A percentile compares a stretch with the other conserved stretches of the same genome.
phyloP scores from a whole-genome alignment of 53 echinoderm and acorn worm species.

The Astropecten irregularis region DNA sequence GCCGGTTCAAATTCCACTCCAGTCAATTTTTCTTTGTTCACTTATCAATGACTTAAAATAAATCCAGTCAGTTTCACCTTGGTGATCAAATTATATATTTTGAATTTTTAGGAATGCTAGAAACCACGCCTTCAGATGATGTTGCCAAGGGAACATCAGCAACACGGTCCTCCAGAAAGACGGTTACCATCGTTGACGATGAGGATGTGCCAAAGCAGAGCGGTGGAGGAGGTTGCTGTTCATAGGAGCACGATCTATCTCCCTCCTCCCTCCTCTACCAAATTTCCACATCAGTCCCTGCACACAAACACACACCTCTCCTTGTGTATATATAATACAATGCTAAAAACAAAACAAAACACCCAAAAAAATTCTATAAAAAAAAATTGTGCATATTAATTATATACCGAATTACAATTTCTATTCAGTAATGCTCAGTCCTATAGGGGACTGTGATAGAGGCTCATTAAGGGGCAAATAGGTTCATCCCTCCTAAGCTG shows the following conservation, averaged over 20 bases:
- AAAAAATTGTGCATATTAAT: constrained; percentile 47
- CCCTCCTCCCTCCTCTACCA: neutral
- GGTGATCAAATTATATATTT: neutral
- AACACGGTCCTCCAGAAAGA: constrained; percentile 63
- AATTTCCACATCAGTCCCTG: neutral
- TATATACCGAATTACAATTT: neutral
- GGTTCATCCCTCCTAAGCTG: too few relatives aligned
- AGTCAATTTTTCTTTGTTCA: too few relatives aligned
- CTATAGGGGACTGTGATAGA: too few relatives aligned
- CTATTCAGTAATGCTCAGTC: too few relatives aligned
- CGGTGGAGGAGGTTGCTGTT: constrained; percentile 72
- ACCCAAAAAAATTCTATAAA: too few relatives aligned
- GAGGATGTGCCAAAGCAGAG: constrained; percentile 49
- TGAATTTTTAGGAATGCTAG: constrained; percentile 79
- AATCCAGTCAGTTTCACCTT: too few relatives aligned
- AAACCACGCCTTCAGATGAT: constrained; percentile 65
- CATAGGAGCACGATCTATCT: constrained; percentile 13
- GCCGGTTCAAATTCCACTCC: too few relatives aligned
- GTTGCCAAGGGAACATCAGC: constrained; percentile 51
- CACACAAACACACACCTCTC: neutral
- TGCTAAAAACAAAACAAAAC: constrained; percentile 9
- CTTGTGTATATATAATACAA: constrained; percentile 19
- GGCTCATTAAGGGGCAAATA: too few relatives aligned
- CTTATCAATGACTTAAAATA: too few relatives aligned
- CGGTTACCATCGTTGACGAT: constrained; percentile 94